Base-by-base conservation (phyloP, 1,140 invertebrate species). In the Leptopilina clavipes region DNA sequence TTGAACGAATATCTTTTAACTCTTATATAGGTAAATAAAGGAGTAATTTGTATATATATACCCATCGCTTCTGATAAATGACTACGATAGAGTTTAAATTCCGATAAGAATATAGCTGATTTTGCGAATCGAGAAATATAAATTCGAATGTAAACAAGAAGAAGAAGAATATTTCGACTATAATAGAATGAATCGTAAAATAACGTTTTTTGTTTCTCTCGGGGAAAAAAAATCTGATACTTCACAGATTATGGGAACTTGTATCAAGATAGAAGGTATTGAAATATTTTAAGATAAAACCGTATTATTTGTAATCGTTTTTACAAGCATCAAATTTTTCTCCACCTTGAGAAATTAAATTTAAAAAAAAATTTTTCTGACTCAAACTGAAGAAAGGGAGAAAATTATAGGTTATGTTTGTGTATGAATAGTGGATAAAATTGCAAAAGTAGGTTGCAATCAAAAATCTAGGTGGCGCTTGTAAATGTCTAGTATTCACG, bases 1-100 rank as follows among this genome's bases (percentile, higher is more conserved):
- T 22, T 65, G 22, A 59, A 25, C 18, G 19, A 59, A 59, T 22
- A 59, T 59, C 18, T 56, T 22, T 14, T 2, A 6, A 14, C 19
- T 25, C 18, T n/a, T 65, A n/a, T 31, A 31, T 31, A 31, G 45
- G 45, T 48, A 48, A 25, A 65, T 65, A 65, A 65, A 25, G 14
- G 5, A 22, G 22, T 31, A 14, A 65, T 25, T 25, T 25, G 22
- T 25, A 65, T 65, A 19, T 79, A 76, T 74, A 79, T 19, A 31
- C 5, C 25, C 1, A 5, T 31, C 72, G 74, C 40, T 12, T 8
- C 76, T 78, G 81, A 80, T 74, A 74, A 74, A 82, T 82, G 72
- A 72, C 48, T 54, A 19, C 72, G 78, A 82, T 82, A 82, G 80
- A 78, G 73, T 78, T 80, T 77, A 82, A 82, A 80, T 82, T 71